Evolutionary conservation across 1,140 invertebrate species (phyloP).

Genomic region (Drosophila seguyi): DNA sequence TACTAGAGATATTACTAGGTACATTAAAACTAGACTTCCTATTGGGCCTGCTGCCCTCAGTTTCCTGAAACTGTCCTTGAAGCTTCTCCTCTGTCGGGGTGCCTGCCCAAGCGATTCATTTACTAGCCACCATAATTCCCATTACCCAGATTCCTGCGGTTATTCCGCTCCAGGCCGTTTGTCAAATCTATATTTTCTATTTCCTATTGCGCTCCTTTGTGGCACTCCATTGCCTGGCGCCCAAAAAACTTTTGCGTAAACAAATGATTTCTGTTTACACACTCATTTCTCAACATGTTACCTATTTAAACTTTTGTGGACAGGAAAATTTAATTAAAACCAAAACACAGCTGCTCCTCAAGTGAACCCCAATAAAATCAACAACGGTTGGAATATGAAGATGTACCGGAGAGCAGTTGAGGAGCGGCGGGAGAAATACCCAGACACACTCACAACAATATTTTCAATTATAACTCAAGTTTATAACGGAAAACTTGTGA

Average conservation of each 20-base stretch:
- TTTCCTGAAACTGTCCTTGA: neutral
- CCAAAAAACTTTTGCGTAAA: slow-evolving; percentile 49
- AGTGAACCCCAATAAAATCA: slow-evolving; percentile 48
- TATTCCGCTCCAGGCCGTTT: slow-evolving; percentile 12
- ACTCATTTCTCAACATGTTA: slow-evolving; percentile 80
- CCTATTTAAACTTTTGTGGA: slow-evolving; percentile 82
- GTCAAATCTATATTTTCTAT: slow-evolving; percentile 39
- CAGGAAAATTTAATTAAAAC: slow-evolving; percentile 82
- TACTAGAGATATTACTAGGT: neutral
- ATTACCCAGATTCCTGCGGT: slow-evolving; percentile 17
- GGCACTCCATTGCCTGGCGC: neutral
- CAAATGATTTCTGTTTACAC: slow-evolving; percentile 79
- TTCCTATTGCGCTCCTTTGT: slow-evolving; percentile 27
- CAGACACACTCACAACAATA: slow-evolving; percentile 52
- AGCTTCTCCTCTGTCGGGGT: neutral
- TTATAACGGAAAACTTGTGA: slow-evolving; percentile 70
- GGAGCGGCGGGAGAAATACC: neutral
- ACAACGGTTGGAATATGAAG: slow-evolving; percentile 46
- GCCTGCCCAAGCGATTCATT: slow-evolving; percentile 19
- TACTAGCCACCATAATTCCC: slow-evolving; percentile 17
- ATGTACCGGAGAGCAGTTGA: slow-evolving; percentile 4
- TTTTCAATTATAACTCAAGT: slow-evolving; percentile 84
- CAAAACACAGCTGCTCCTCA: slow-evolving; percentile 73
- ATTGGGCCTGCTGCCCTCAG: neutral
- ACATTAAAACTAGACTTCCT: neutral